Percentiles rank a stretch among this genome's conserved stretches.
phyloP scores from a whole-genome alignment of 2,113 vertebrate species.

The Carassius gibelio region DNA sequence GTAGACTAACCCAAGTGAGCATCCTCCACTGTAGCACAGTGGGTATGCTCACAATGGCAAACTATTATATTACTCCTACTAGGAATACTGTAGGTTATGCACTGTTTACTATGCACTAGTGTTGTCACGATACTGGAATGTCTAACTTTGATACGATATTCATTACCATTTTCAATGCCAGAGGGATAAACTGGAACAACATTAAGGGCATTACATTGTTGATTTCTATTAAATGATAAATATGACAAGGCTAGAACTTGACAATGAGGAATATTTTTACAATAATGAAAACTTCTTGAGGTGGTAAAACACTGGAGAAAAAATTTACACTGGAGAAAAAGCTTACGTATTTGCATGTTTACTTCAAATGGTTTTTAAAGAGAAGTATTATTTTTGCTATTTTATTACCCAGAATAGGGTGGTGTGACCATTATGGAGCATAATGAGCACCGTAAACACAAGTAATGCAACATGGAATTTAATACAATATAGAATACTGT shows the following conservation, averaged over 20 bases:
- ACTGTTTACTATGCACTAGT: not conserved
- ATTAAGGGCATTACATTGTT: not conserved
- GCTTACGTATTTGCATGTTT: not conserved
- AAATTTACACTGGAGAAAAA: not conserved
- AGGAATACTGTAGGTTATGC: not conserved
- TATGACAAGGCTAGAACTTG: not conserved
- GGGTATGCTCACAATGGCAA: conserved; percentile 18
- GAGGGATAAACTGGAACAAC: too few relatives aligned
- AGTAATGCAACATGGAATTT: not conserved
- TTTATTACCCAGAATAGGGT: not conserved
- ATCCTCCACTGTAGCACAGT: not conserved
- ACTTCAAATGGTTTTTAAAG: too few relatives aligned
- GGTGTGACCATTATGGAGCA: too few relatives aligned
- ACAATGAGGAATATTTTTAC: not conserved
- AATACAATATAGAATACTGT: not conserved
- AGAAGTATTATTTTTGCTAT: not conserved
- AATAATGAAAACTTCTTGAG: not conserved
- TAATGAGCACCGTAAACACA: too few relatives aligned
- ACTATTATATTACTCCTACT: not conserved
- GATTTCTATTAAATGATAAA: not conserved
- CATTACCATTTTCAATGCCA: too few relatives aligned
- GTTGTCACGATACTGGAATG: not conserved
- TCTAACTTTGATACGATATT: not conserved
- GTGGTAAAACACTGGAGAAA: not conserved
- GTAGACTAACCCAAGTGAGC: conserved; percentile 12